Percentiles rank a stretch among this genome's conserved stretches.
phyloP scores from a whole-genome alignment of 2,113 vertebrate genomes.

The Melanerpes aurifrons region DNA sequence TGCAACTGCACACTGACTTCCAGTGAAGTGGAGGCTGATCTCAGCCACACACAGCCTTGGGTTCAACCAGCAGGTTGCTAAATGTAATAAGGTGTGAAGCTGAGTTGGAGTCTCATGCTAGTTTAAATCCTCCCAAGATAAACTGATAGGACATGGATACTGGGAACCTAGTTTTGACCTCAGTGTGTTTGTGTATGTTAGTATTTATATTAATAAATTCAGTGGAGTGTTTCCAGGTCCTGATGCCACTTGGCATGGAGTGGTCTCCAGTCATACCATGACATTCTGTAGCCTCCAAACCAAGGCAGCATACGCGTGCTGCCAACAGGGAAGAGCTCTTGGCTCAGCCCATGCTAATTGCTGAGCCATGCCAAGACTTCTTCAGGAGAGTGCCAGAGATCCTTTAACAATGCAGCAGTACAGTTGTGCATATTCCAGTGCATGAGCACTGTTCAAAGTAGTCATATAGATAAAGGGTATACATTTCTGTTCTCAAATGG shows the following conservation, averaged over 20 bases:
- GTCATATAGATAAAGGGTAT: neutral
- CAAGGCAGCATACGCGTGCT: fast-evolving
- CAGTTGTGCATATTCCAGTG: neutral
- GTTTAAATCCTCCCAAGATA: neutral
- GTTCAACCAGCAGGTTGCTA: neutral
- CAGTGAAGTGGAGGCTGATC: neutral
- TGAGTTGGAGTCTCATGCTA: neutral
- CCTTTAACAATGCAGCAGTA: neutral
- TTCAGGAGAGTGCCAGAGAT: neutral
- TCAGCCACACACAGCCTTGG: neutral
- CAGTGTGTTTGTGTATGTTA: neutral
- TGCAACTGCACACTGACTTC: fast-evolving
- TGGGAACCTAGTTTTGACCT: neutral
- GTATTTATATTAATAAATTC: neutral
- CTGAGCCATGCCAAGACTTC: neutral
- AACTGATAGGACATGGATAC: neutral
- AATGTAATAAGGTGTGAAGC: neutral
- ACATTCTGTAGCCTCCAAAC: neutral
- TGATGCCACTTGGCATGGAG: neutral
- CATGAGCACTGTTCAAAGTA: neutral
- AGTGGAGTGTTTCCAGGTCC: neutral
- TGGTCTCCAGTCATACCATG: neutral
- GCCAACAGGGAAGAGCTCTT: neutral
- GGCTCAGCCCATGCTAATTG: fast-evolving
- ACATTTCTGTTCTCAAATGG: neutral